Evolutionary conservation across 2,113 vertebrate genomes (phyloP), one percentile per base, ranked within the genome.

Genomic region (Cephalopterus ornatus): DNA sequence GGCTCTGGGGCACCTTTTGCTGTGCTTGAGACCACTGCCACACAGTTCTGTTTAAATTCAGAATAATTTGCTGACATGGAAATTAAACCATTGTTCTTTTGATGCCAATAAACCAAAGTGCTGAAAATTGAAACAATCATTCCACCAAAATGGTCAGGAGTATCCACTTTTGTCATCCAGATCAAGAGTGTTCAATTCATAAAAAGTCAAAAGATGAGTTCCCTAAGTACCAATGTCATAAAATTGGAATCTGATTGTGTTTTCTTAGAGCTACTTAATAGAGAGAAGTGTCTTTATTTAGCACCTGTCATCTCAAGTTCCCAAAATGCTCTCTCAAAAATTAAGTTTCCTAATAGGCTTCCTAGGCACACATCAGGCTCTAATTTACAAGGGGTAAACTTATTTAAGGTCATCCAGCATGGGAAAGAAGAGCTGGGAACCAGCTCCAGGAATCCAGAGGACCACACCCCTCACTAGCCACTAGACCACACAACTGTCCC

Each of bases 401-500:
- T 86, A 49, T 52, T 88, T 92, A 95, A 96, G 90, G 93, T 97
- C 95, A 96, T 37, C 5, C 92, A 75, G 80, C 96, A 95, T 95
- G 96, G 95, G 95, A 96, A 96, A 94, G 89, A 97, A 83, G 92
- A 92, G 77, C 93, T 95, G 91, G 65, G 85, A 92, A 88, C 83
- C 96, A 75, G 73, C 92, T 95, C 73, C 92, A 94, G 90, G 86
- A 95, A 96, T 96, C 90, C 66, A 85, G 44, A 91, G 92, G 73
- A 93, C 96, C 95, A 93, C 93, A 93, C 96, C 92, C 92, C 37
- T 96, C 88, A 82, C 91, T 94, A 91, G 92, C 96, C 96, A 95
- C 96, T 76, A 96, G 95, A 96, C 96, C 96, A 94, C 96, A 96
- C 93, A 87, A 94, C 96, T 96, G 96, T 93, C 94, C 93, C 94